Conservation (phyloP, 2,113 vertebrate genomes). For the Crypturellus undulatus region DNA sequence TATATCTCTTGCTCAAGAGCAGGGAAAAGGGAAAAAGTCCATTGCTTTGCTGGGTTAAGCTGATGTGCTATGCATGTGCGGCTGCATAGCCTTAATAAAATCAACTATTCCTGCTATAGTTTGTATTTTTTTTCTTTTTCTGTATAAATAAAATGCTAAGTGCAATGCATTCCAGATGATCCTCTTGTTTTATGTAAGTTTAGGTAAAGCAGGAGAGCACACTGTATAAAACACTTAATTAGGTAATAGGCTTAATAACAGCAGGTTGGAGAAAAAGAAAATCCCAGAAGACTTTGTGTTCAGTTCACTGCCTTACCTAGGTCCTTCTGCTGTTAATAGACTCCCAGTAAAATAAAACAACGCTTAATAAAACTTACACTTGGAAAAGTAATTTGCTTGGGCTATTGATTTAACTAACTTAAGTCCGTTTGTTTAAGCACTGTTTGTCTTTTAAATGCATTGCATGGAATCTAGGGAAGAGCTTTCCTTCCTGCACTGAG, state of each 20-base stretch:
- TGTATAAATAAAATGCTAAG: neutral
- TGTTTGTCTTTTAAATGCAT: conserved; percentile 26
- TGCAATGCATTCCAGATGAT: neutral
- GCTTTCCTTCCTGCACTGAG: neutral
- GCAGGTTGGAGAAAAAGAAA: neutral
- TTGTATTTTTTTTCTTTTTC: neutral
- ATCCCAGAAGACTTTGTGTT: neutral
- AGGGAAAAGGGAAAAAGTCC: neutral
- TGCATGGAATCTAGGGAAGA: neutral
- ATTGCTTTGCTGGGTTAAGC: neutral
- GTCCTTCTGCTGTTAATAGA: conserved; percentile 29
- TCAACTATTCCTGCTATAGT: neutral
- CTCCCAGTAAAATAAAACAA: conserved; percentile 55
- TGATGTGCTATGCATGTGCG: neutral
- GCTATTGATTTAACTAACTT: conserved; percentile 77
- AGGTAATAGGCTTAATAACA: neutral
- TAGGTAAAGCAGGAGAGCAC: neutral
- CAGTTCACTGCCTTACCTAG: neutral
- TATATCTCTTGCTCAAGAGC: neutral
- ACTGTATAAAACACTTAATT: neutral
- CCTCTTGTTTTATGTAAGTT: neutral
- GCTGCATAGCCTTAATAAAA: neutral
- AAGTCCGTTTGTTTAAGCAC: conserved; percentile 57
- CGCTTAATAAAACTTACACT: conserved; percentile 72
- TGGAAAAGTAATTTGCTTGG: conserved; percentile 74